Evolutionary conservation across 2,113 vertebrate genomes (phyloP).

Genomic region (Neolamprologus sp.): DNA sequence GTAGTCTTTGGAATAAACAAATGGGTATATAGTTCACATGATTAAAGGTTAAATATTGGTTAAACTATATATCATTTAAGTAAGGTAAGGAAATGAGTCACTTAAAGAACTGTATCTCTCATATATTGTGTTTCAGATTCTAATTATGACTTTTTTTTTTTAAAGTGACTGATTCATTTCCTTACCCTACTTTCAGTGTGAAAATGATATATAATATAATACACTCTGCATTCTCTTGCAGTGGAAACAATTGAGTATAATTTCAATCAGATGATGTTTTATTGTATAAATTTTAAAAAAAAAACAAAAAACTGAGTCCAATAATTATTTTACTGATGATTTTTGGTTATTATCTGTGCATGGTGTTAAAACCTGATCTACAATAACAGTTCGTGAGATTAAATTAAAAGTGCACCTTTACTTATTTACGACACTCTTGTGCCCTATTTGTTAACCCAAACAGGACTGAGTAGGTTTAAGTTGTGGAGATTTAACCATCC

Average conservation of each 20-base stretch:
- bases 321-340: neutral
- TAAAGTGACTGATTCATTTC: neutral
- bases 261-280: neutral
- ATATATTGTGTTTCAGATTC: neutral
- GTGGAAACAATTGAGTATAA: neutral
- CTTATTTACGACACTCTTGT: neutral
- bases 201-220: neutral
- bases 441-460: neutral
- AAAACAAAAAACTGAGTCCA: accelerated
- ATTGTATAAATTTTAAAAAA: neutral
- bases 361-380: neutral
- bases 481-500: neutral
- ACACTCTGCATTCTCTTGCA: neutral
- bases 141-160: neutral
- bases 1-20: neutral
- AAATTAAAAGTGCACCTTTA: neutral
- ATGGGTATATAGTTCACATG: neutral
- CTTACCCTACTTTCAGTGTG: neutral
- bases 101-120: neutral
- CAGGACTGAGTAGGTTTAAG: neutral
- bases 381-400: neutral
- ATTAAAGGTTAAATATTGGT: neutral
- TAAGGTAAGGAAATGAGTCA: neutral
- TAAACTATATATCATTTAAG: neutral
- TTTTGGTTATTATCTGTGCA: neutral